phyloP scores from a whole-genome alignment of 2,797 vertebrate species.

The Halcyon leucocephala region DNA sequence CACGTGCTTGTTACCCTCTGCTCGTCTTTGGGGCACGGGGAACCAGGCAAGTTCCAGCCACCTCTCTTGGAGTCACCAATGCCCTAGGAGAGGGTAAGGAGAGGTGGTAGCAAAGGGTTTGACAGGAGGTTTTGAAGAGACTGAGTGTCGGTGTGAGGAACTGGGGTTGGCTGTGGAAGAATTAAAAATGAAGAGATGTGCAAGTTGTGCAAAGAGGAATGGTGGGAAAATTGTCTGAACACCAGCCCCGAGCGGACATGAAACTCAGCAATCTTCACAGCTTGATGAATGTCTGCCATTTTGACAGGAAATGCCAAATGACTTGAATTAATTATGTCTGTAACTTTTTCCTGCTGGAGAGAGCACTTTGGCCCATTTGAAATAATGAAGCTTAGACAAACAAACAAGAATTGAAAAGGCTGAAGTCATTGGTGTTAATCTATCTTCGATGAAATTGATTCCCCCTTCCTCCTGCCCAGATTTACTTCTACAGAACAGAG shows the following conservation, averaged over 20 bases:
- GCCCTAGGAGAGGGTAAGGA: not conserved
- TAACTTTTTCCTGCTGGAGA: conserved; percentile 39
- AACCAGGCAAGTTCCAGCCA: not conserved
- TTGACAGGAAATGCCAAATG: conserved; percentile 55
- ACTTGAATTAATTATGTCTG: conserved; percentile 39
- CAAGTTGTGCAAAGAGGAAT: fast-evolving
- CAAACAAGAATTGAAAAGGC: conserved; percentile 35
- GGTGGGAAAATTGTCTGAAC: not conserved
- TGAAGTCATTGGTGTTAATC: conserved; percentile 1
- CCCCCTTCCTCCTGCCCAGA: not conserved
- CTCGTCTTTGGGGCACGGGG: fast-evolving
- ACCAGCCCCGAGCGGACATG: fast-evolving
- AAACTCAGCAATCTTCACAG: not conserved
- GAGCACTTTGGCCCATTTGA: conserved; percentile 7
- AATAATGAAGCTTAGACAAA: conserved; percentile 36
- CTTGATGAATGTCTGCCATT: conserved; percentile 45
- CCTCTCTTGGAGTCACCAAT: not conserved
- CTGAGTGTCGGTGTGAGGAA: not conserved
- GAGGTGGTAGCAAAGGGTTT: not conserved
- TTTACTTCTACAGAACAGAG: not conserved
- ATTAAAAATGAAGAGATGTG: not conserved
- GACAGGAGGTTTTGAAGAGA: not conserved
- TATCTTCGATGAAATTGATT: not conserved
- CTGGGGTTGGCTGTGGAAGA: not conserved
- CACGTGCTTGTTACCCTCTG: fast-evolving